Percentiles rank a stretch among this genome's conserved stretches.
phyloP scores from a whole-genome alignment of 2,888 invertebrate species.

The Sycophila texana region DNA sequence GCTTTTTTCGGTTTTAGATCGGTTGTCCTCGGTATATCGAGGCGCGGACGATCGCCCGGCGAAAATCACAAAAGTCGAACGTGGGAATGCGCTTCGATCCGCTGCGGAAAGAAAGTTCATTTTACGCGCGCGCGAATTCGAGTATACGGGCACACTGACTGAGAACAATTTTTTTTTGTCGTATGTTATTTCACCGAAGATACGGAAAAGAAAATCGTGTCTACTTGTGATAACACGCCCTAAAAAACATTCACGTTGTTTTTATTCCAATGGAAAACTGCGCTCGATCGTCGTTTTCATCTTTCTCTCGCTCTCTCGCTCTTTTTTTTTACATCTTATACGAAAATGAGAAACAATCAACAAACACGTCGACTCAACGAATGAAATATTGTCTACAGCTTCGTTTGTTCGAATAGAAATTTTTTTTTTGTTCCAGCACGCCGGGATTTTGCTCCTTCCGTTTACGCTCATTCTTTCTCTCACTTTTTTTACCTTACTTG shows the following conservation, averaged over 20 bases:
- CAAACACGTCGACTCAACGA: slow-evolving; percentile 18
- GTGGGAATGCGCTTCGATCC: background rate
- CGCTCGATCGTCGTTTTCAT: slow-evolving; percentile 1
- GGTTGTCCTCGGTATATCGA: background rate
- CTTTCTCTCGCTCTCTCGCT: too few relatives aligned
- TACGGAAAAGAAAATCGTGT: background rate
- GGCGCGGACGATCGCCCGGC: too few relatives aligned
- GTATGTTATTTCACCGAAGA: too few relatives aligned
- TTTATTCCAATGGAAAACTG: slow-evolving; percentile 28
- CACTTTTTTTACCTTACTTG: too few relatives aligned
- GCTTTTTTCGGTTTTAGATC: background rate
- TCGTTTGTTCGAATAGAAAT: slow-evolving; percentile 45
- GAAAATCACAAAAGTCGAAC: too few relatives aligned
- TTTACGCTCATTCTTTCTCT: too few relatives aligned
- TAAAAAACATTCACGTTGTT: slow-evolving; percentile 9
- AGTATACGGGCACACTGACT: too few relatives aligned
- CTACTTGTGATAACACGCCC: slow-evolving; percentile 20
- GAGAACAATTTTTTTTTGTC: too few relatives aligned
- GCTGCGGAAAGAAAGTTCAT: too few relatives aligned
- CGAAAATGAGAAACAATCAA: slow-evolving; percentile 23
- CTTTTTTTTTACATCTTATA: slow-evolving; percentile 9
- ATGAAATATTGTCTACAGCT: slow-evolving; percentile 53
- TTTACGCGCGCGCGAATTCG: too few relatives aligned
- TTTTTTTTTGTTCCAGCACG: slow-evolving; percentile 20
- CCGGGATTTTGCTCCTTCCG: too few relatives aligned